A percentile compares a stretch with the other conserved stretches of the same genome.
Conservation (phyloP, 2,113 vertebrate genomes). For the Ctenodactylus gundi region DNA sequence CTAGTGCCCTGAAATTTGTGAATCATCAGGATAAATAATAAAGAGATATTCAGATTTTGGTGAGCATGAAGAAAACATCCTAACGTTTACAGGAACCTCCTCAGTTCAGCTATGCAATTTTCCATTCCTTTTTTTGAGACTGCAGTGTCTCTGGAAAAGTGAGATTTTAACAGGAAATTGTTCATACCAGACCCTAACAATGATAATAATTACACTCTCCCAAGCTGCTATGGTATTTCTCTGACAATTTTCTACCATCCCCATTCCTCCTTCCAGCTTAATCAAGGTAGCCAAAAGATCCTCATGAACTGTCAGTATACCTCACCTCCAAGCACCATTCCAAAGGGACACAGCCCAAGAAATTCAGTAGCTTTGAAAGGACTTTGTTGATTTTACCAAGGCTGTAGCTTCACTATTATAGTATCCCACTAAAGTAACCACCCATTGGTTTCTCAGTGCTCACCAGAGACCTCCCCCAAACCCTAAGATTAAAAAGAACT, state of each 20-base stretch:
- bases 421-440: not conserved
- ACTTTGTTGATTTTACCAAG: not conserved
- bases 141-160: not conserved
- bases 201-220: not conserved
- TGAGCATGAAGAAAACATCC: not conserved
- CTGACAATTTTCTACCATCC: not conserved
- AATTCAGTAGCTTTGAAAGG: not conserved
- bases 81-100: not conserved
- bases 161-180: not conserved
- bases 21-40: not conserved
- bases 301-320: too few relatives aligned
- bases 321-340: not conserved
- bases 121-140: not conserved
- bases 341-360: not conserved
- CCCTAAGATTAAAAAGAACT: not conserved
- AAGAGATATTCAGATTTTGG: not conserved
- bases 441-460: not conserved
- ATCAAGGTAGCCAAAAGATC: too few relatives aligned
- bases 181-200: not conserved
- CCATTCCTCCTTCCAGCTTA: not conserved
- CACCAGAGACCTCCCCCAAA: too few relatives aligned
- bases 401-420: not conserved
- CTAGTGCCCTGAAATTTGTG: not conserved
- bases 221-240: not conserved
- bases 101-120: not conserved